phyloP scores from a whole-genome alignment of 2,113 vertebrate species.

The Nycticebus coucang region DNA sequence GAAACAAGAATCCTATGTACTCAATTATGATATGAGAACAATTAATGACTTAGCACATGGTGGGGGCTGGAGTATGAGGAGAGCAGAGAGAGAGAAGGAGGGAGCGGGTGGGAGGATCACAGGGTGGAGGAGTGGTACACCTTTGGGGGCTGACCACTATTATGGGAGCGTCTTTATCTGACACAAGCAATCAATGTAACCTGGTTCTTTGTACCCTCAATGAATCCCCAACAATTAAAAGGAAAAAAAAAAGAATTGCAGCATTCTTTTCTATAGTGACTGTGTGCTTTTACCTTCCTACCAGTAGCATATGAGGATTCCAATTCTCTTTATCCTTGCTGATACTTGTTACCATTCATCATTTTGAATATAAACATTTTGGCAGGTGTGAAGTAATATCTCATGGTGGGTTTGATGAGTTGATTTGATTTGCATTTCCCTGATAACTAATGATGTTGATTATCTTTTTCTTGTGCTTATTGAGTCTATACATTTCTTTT shows the following conservation, averaged over 20 bases:
- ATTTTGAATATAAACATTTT: not conserved
- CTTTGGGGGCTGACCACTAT: too few relatives aligned
- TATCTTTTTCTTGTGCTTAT: not conserved
- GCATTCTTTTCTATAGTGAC: not conserved
- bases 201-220: too few relatives aligned
- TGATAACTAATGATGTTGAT: not conserved
- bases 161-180: too few relatives aligned
- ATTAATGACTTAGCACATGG: too few relatives aligned
- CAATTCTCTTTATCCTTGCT: not conserved
- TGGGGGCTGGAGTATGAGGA: too few relatives aligned
- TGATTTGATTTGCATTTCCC: slow-evolving; percentile 2
- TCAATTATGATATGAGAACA: too few relatives aligned
- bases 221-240: too few relatives aligned
- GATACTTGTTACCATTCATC: not conserved
- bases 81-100: too few relatives aligned
- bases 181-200: too few relatives aligned
- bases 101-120: too few relatives aligned
- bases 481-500: not conserved
- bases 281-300: not conserved
- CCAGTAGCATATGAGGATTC: not conserved
- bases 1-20: too few relatives aligned
- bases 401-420: not conserved
- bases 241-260: not conserved
- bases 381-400: not conserved
- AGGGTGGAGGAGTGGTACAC: too few relatives aligned